Percentiles rank a stretch among this genome's conserved stretches.
These are phyloP conservation scores for Diceros bicornis DNA, from an alignment of 2,797 vertebrate genomes.

Conservation along the genomic window DNA sequence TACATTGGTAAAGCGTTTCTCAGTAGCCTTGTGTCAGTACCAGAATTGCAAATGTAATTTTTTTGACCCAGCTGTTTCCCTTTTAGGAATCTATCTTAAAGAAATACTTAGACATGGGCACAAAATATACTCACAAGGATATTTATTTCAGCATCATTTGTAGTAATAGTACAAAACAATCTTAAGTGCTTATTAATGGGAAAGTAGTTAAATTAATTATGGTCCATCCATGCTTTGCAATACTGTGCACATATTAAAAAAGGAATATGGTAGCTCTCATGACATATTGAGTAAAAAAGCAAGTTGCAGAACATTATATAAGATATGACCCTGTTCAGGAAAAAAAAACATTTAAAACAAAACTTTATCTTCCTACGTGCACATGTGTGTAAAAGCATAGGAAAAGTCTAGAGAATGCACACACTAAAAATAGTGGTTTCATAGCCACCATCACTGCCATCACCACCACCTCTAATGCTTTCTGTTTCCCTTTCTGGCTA, in stretches of 20 bases:
- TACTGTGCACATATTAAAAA: background rate
- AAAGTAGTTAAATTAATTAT: background rate
- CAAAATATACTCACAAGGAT: background rate
- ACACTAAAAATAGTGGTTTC: background rate
- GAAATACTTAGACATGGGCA: background rate
- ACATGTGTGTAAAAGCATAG: background rate
- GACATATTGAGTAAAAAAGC: background rate
- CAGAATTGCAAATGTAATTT: background rate
- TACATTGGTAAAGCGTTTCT: background rate
- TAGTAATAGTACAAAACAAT: background rate
- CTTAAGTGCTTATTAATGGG: background rate
- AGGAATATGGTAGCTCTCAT: background rate
- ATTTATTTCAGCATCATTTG: background rate
- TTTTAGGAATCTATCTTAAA: background rate
- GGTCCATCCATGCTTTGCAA: background rate
- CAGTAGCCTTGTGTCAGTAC: background rate
- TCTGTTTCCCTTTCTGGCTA: background rate
- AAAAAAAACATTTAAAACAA: background rate
- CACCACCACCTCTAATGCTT: background rate
- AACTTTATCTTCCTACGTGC: background rate
- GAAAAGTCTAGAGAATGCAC: background rate
- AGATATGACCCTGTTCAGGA: background rate
- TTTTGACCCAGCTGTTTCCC: background rate
- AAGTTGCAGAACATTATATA: background rate
- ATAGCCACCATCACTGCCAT: background rate